A percentile compares a stretch with the other conserved stretches of the same genome.
phyloP scores from a whole-genome alignment of 1,140 invertebrate species.

The Globodera ellingtonae region DNA sequence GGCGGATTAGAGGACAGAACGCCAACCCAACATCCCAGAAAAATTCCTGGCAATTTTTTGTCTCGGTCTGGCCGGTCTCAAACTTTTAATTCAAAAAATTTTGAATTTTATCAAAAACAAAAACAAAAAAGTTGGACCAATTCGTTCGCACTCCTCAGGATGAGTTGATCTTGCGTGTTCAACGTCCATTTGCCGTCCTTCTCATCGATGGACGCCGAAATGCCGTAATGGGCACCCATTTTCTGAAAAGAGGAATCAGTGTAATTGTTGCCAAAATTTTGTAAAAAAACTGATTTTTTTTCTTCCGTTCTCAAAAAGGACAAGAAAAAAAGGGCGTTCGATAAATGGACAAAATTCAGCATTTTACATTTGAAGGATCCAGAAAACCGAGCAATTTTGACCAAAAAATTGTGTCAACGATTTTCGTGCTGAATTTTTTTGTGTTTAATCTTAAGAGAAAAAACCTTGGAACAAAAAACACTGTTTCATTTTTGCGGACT shows the following conservation, averaged over 20 bases:
- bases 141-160: background rate
- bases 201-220: background rate
- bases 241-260: background rate
- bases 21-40: too few species aligned
- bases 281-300: background rate
- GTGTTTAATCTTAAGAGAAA: background rate
- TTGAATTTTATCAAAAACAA: too few species aligned
- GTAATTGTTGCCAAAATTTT: background rate
- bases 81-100: too few species aligned
- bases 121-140: background rate
- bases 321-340: too few species aligned
- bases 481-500: background rate
- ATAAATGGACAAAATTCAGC: background rate
- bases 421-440: background rate
- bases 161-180: background rate
- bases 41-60: too few species aligned
- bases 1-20: too few species aligned
- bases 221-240: background rate
- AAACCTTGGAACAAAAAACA: background rate
- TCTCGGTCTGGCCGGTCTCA: too few species aligned
- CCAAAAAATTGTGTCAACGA: background rate
- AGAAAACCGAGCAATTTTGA: background rate
- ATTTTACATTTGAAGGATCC: background rate
- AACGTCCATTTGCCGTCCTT: conserved; percentile 11
- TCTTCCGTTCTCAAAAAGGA: too few species aligned